Evolutionary conservation across 2,888 invertebrate genomes (phyloP), one percentile per base, ranked within the genome.

Genomic region (Drosophila borealis): DNA sequence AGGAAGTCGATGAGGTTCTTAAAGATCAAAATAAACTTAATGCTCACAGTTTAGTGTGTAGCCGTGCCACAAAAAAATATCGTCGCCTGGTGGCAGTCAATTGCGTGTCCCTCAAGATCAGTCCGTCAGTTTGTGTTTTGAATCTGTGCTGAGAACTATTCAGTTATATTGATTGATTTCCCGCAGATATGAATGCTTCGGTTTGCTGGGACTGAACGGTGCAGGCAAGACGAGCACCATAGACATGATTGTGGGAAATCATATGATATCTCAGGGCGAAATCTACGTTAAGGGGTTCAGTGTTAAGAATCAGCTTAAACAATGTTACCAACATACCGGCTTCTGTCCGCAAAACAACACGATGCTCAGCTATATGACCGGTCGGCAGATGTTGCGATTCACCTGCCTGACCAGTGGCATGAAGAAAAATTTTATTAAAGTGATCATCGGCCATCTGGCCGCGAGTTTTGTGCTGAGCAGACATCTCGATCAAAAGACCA

Each of bases 151-250:
- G 5, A 13, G 9, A 6, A 11, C 3, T 11, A 19, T 34, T 2
- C 25, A 2, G 8, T 19, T n/a, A 39, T 39, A 44, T 6, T 25
- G 11, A 33, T 19, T 13, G 9, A 9, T 9, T 13, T 10, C 11
- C 19, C 34, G 2, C 50, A 90, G 94, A 54, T 94, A 94, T 6
- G 97, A 96, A 92, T 96, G 96, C 88, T 96, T 97, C 82, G 96
- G 96, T 5, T 91, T 97, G 42, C 92, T 97, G 41, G 96, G 97
- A 0, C 94, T 96, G 0, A 97, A 97, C 90, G 97, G 97, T 2
- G 96, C 97, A 0, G 97, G 97, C 0, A 97, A 97, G 91, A 96
- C 96, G 0, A 95, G 95, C 2, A 97, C 97, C 0, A 97, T 98
- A 91, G 95, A 96, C 92, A 96, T 97, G 96, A 92, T 97, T 73